phyloP scores from a whole-genome alignment of 2,888 invertebrate genomes.

The Allacma fusca region DNA sequence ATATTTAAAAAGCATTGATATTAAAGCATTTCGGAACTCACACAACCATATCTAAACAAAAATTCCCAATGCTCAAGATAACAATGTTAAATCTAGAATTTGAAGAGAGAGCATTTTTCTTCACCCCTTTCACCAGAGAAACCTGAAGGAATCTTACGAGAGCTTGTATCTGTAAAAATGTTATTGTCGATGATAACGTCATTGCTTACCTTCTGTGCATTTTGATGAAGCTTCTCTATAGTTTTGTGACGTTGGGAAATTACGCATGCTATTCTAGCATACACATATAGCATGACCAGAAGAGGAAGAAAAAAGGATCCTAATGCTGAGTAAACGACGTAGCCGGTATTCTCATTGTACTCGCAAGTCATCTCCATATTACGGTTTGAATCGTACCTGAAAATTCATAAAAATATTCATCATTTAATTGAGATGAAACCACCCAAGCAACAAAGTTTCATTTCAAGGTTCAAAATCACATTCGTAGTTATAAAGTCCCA shows the following conservation, averaged over 20 bases:
- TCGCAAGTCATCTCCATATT: constrained; percentile 70
- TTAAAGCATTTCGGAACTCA: too few relatives aligned
- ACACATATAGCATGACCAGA: constrained; percentile 94
- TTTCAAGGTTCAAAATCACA: not conserved
- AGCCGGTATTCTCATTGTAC: constrained; percentile 91
- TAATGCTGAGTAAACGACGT: constrained; percentile 94
- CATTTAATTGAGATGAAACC: not conserved
- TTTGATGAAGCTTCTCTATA: constrained; percentile 64
- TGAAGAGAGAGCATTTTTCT: too few relatives aligned
- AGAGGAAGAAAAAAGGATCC: constrained; percentile 96
- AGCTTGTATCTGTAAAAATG: too few relatives aligned
- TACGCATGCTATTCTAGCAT: constrained; percentile 86
- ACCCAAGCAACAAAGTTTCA: not conserved
- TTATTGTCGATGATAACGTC: too few relatives aligned
- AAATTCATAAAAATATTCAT: constrained; percentile 30
- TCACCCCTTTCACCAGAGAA: too few relatives aligned
- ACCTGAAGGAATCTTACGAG: too few relatives aligned
- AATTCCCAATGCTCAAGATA: too few relatives aligned
- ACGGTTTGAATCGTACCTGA: constrained; percentile 76
- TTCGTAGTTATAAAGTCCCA: not conserved
- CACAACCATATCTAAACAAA: too few relatives aligned
- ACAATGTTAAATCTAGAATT: too few relatives aligned
- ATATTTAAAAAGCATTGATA: too few relatives aligned
- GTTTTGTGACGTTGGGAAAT: constrained; percentile 78
- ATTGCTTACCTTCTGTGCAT: constrained; percentile 63